These are phyloP conservation scores for Zenarchopterus dispar DNA, from an alignment of 2,797 vertebrate species.

Conservation along the genomic window DNA sequence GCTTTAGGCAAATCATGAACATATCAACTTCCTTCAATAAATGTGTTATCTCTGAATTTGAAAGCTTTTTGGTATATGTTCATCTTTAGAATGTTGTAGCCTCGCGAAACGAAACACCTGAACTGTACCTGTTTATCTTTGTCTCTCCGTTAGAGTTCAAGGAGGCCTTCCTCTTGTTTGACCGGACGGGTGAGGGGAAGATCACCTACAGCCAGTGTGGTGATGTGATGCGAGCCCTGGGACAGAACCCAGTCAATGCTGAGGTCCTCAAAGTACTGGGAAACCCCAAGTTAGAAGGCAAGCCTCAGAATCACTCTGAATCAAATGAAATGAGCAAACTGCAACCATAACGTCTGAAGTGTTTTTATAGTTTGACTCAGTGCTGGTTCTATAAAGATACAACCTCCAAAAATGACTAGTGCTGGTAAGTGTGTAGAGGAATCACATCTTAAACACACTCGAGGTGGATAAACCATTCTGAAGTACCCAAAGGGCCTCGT, in stretches of 20 bases:
- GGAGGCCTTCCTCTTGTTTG: slow-evolving; percentile 94
- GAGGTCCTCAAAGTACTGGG: slow-evolving; percentile 94
- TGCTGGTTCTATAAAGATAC: too few species aligned
- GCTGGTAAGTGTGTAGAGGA: too few species aligned
- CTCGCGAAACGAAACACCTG: background rate
- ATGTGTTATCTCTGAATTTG: background rate
- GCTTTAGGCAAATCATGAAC: background rate
- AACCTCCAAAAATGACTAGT: too few species aligned
- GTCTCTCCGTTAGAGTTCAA: slow-evolving; percentile 85
- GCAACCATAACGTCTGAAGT: background rate
- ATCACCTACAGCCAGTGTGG: slow-evolving; percentile 93
- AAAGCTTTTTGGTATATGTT: background rate
- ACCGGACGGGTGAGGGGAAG: slow-evolving; percentile 91
- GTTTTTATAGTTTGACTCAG: background rate
- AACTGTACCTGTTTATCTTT: slow-evolving; percentile 10
- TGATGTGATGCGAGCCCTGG: slow-evolving; percentile 91
- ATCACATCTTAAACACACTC: too few species aligned
- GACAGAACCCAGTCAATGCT: slow-evolving; percentile 93
- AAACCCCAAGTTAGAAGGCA: slow-evolving; percentile 91
- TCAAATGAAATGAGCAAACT: background rate
- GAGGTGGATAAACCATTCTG: too few species aligned
- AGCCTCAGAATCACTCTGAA: background rate
- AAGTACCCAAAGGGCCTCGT: too few species aligned
- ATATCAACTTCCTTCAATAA: background rate
- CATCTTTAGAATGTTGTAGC: background rate